phyloP scores from a whole-genome alignment of 2,797 vertebrate genomes.

The Labroides dimidiatus region DNA sequence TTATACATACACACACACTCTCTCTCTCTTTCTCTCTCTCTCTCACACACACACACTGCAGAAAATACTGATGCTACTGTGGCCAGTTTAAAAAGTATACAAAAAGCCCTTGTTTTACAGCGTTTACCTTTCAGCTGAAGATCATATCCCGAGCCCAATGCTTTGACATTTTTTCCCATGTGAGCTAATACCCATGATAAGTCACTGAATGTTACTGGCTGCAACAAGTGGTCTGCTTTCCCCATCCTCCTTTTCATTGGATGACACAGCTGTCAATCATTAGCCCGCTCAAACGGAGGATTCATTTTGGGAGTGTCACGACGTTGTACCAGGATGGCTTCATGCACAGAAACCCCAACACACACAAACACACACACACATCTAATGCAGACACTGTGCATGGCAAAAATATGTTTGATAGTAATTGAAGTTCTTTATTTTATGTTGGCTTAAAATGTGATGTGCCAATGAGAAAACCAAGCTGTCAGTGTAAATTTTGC shows the following conservation, averaged over 20 bases:
- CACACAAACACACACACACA: conserved; percentile 3
- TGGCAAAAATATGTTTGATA: neutral
- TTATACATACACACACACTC: neutral
- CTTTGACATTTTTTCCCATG: conserved; percentile 26
- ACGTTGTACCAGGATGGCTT: conserved; percentile 24
- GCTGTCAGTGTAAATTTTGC: conserved; percentile 15
- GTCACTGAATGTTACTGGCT: conserved; percentile 63
- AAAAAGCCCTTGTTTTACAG: neutral
- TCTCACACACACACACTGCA: conserved; percentile 11
- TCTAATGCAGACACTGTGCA: conserved; percentile 2
- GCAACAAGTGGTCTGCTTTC: conserved; percentile 71
- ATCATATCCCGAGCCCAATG: conserved; percentile 24
- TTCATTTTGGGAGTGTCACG: conserved; percentile 51
- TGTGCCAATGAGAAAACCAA: neutral
- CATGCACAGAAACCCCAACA: conserved; percentile 2
- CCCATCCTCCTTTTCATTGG: conserved; percentile 67
- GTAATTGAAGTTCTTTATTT: neutral
- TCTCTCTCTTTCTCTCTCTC: no score
- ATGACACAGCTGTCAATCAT: conserved; percentile 66
- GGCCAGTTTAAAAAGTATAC: neutral
- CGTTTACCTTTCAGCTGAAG: conserved; percentile 27
- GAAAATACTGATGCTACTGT: conserved; percentile 7
- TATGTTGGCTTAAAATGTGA: neutral
- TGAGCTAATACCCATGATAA: conserved; percentile 44
- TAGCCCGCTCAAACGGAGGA: conserved; percentile 34